Base-by-base conservation (phyloP, 2,113 vertebrate genomes). In the Myxocyprinus asiaticus region DNA sequence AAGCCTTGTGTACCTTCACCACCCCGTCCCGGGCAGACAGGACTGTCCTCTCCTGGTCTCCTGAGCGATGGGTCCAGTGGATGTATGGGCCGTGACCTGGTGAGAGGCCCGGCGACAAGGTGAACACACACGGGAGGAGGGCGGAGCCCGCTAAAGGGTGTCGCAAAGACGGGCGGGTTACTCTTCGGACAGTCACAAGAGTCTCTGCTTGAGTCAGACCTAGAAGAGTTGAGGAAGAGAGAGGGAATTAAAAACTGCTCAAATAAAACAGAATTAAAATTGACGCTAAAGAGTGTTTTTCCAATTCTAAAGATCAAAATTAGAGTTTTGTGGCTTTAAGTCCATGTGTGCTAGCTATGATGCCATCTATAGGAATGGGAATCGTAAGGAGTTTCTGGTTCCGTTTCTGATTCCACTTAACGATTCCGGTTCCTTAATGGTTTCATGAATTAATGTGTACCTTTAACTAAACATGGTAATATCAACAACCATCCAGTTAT, bases 111-210 rank as follows among this genome's bases (percentile, higher is more conserved):
- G 78, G 86, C 4, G 88, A 87, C 22, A 95, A 90, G 0, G 91
- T 87, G 86, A 95, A 96, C 84, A 96, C 87, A 85, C 97, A 99
- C 47, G 96, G 96, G 11, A 98, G 91, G n/a, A 92, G 86, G 11
- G 90, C 95, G 9, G 91, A 87, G 85, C 94, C 94, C 0, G 96
- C 95, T 83, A 98, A 90, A 2, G 88, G 89, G 6, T 91, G 93
- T 0, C 86, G 89, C 0, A 95, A 62, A 0, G 90, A 42, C 5
- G 77, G 90, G 33, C 93, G 91, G 58, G 91, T 94, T 78, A 94
- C 90, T 87, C 93, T 89, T 22, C 91, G 93, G 90, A 96, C 94
- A 78, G 86, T 95, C 80, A 95, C 94, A 15, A 90, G 87, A 79
- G 93, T 93, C 79, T 93, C 93, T 4, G 87, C 81, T 5, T 88